Base-by-base conservation (phyloP, 37 sponge, comb jelly and placozoan genomes). In the Bolinopsis microptera region DNA sequence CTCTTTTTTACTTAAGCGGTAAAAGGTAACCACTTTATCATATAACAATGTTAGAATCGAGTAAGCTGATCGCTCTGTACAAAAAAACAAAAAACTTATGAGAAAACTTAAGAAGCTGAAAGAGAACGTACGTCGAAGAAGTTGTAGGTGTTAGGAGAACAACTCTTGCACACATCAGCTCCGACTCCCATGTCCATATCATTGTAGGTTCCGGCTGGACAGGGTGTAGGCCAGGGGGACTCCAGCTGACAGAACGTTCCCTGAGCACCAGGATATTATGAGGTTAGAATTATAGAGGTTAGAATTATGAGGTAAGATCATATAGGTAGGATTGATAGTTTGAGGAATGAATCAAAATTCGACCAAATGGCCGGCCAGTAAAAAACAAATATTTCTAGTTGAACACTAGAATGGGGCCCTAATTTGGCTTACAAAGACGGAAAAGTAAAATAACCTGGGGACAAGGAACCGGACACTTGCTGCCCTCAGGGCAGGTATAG, bases 71-170 rank as follows among this genome's bases (percentile, higher is more conserved):
- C n/a, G n/a, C n/a, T n/a, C n/a, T n/a, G n/a, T n/a, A n/a, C n/a
- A n/a, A n/a, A n/a, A n/a, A n/a, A n/a, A n/a, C n/a, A n/a, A n/a
- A n/a, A n/a, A n/a, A n/a, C n/a, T n/a, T n/a, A n/a, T n/a, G 61
- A 48, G 9, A 48, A 48, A 48, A 48, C 61, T 18, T 13, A 48
- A 48, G 9, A 48, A 48, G 9, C 13, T 5, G 13, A 48, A 5
- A 5, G 9, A 48, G 61, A 18, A 48, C 61, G 25, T 21, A 72
- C 75, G 2, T 40, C 13, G 36, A 41, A 40, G n/a, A 41, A 36
- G 90, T 86, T 86, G 90, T 86, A 86, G 27, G 90, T 86, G 27
- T 41, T 41, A 28, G 90, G 48, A 27, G 90, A 41, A 30, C 90
- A 86, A 28, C 18, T 39, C 61, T 40, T 86, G 26, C 90, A 86